phyloP scores from a whole-genome alignment of 1,140 invertebrate genomes.

The Leptopilina clavipes region DNA sequence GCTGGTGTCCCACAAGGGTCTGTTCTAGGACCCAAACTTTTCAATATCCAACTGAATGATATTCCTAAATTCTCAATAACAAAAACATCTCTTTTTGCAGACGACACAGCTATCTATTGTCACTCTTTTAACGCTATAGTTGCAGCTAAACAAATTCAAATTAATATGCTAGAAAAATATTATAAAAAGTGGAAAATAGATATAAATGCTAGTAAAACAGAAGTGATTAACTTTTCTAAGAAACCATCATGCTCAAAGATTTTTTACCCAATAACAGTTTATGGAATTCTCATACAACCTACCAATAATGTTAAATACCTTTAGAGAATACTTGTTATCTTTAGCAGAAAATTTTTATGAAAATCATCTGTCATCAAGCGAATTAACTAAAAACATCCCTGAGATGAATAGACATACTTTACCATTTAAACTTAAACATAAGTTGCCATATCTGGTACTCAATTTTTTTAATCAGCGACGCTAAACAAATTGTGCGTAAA shows the following conservation, averaged over 20 bases:
- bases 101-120: constrained; percentile 55
- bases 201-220: constrained; percentile 59
- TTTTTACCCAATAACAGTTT: constrained; percentile 52
- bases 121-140: constrained; percentile 56
- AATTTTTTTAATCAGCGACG: too few relatives aligned
- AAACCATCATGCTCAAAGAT: constrained; percentile 49
- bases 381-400: not conserved
- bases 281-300: constrained; percentile 37
- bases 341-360: not conserved
- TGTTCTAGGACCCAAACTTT: constrained; percentile 53
- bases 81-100: constrained; percentile 44
- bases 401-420: not conserved
- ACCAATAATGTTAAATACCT: constrained; percentile 50
- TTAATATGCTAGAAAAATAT: constrained; percentile 54
- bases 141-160: constrained; percentile 59
- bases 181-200: constrained; percentile 51
- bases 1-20: constrained; percentile 63
- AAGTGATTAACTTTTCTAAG: constrained; percentile 52
- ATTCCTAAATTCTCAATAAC: constrained; percentile 53
- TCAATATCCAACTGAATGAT: constrained; percentile 59
- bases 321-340: not conserved
- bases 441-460: too few relatives aligned
- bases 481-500: too few relatives aligned
- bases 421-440: too few relatives aligned
- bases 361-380: not conserved